phyloP scores from a whole-genome alignment of 2,113 vertebrate genomes.

The Sinocyclocheilus rhinocerous region DNA sequence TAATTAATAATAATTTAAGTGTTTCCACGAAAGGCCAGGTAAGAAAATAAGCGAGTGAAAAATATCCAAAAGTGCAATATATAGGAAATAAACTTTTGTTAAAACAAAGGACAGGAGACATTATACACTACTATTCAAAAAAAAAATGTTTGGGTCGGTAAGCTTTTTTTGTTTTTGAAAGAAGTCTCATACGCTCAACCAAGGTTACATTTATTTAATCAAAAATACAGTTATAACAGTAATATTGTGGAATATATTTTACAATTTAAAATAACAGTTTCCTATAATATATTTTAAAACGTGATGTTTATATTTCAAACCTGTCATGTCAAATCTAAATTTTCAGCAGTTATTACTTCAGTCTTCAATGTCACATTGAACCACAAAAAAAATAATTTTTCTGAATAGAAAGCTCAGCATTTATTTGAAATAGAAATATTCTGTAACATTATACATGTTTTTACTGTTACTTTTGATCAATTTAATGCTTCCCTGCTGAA shows the following conservation, averaged over 20 bases:
- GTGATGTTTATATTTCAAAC: too few species aligned
- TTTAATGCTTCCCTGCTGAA: not conserved
- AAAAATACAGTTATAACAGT: not conserved
- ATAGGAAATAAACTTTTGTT: slow-evolving; percentile 57
- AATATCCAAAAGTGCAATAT: not conserved
- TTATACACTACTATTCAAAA: not conserved
- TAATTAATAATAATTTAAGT: slow-evolving; percentile 39
- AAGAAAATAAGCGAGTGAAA: slow-evolving; percentile 17
- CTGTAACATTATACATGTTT: too few species aligned
- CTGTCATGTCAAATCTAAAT: too few species aligned
- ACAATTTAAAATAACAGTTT: too few species aligned
- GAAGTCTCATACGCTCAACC: not conserved
- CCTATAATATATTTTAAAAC: too few species aligned
- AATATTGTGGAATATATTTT: too few species aligned
- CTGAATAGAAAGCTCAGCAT: not conserved
- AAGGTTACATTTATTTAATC: not conserved
- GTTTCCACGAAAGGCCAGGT: slow-evolving; percentile 1
- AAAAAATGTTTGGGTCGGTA: not conserved
- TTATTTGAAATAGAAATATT: not conserved
- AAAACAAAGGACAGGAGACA: not conserved
- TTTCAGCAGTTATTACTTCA: too few species aligned
- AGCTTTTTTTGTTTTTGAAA: too few species aligned
- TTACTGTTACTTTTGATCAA: not conserved
- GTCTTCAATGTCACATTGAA: too few species aligned
- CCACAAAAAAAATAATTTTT: too few species aligned